A percentile compares a stretch with the other conserved stretches of the same genome.
Evolutionary conservation across 2,888 invertebrate species (phyloP).

Genomic region (Troides aeacus): DNA sequence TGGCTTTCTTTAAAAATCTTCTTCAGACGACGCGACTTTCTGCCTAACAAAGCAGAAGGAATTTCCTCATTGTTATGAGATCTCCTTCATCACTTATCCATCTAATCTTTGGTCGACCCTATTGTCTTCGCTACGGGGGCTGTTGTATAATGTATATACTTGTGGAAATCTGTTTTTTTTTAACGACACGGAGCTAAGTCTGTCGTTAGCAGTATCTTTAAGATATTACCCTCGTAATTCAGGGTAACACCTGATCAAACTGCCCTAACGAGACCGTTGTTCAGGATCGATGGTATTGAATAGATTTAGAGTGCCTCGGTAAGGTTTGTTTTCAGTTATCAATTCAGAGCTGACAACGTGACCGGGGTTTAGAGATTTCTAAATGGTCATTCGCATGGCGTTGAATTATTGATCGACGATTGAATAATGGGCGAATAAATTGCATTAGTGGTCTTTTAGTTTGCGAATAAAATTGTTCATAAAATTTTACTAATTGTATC

Average conservation of each 20-base stretch:
- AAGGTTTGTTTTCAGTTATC: conserved; percentile 18
- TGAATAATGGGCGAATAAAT: conserved; percentile 4
- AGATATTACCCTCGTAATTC: conserved; percentile 7
- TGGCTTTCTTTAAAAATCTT: too few species aligned
- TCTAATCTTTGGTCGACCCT: too few species aligned
- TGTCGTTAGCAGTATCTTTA: not conserved
- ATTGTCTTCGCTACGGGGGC: too few species aligned
- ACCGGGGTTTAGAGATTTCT: conserved; percentile 5
- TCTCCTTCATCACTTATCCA: too few species aligned
- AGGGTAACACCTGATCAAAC: conserved; percentile 7
- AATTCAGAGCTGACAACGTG: conserved; percentile 14
- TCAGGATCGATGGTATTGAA: conserved; percentile 14
- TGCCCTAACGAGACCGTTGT: conserved; percentile 18
- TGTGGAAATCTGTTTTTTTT: not conserved
- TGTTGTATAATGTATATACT: too few species aligned
- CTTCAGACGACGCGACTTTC: too few species aligned
- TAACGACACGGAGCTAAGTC: conserved; percentile 1
- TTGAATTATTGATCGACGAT: conserved; percentile 13
- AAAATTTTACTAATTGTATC: not conserved
- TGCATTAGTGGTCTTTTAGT: not conserved
- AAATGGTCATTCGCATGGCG: conserved; percentile 6
- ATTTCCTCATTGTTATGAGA: too few species aligned
- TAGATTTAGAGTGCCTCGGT: conserved; percentile 8
- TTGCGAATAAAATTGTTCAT: not conserved
- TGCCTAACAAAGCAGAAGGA: too few species aligned